Conservation (phyloP, 2,888 invertebrate genomes). For the Trichogramma evanescens region DNA sequence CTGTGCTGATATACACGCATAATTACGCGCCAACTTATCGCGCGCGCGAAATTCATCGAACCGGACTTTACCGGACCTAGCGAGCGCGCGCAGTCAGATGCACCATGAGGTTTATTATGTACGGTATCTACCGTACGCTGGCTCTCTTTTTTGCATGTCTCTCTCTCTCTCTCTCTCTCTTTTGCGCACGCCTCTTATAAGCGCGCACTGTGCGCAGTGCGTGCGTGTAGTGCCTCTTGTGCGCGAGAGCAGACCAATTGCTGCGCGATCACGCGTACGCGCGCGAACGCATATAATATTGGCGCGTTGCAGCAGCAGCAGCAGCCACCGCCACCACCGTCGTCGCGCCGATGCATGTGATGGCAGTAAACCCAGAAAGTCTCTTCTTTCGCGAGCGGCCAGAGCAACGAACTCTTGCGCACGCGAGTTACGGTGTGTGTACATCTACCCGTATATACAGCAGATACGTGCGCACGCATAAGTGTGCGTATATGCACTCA, state of each 20-base stretch:
- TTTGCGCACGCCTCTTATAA: neutral
- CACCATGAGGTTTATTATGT: too few species aligned
- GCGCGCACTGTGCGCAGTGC: neutral
- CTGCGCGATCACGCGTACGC: too few species aligned
- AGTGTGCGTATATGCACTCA: conserved; percentile 11
- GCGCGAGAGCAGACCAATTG: conserved; percentile 5
- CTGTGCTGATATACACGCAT: too few species aligned
- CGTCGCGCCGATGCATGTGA: too few species aligned
- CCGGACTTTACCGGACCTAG: too few species aligned
- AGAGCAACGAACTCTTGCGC: conserved; percentile 37
- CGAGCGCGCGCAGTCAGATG: too few species aligned
- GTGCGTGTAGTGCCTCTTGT: neutral
- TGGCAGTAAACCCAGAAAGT: conserved; percentile 36
- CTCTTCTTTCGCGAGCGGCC: conserved; percentile 24
- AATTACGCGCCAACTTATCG: too few species aligned
- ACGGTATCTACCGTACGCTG: neutral
- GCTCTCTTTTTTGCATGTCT: conserved; percentile 2
- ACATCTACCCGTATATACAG: neutral
- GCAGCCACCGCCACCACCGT: too few species aligned
- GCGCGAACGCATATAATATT: too few species aligned
- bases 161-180: conserved; percentile 10
- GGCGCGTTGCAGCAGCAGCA: too few species aligned
- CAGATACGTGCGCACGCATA: neutral
- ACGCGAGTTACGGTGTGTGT: conserved; percentile 17
- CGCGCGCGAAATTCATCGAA: too few species aligned